Conservation (phyloP, 1,140 invertebrate genomes). For the Solen grandis region DNA sequence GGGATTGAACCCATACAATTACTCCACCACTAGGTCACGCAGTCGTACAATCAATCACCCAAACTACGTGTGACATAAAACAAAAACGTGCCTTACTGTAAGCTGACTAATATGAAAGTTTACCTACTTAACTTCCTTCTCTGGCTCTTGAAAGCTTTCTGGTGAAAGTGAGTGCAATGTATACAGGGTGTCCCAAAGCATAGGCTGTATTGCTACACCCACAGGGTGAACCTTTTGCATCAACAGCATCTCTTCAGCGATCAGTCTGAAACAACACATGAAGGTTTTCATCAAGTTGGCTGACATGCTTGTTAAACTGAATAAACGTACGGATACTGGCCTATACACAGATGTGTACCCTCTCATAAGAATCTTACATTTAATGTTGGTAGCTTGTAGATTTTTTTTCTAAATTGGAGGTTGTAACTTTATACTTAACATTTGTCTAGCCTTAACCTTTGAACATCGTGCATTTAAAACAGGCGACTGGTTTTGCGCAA, state of each 20-base stretch:
- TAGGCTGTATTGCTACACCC: conserved; percentile 37
- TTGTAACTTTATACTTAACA: no score
- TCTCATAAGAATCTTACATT: no score
- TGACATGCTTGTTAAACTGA: no score
- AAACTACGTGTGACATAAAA: not conserved
- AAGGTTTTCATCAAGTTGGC: no score
- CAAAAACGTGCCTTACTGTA: not conserved
- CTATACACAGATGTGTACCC: no score
- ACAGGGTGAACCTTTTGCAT: conserved; percentile 65
- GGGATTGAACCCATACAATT: not conserved
- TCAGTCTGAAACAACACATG: conserved; percentile 70
- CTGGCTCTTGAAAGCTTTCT: conserved; percentile 66
- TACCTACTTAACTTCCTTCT: conserved; percentile 68
- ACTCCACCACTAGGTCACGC: not conserved
- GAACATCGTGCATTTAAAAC: no score
- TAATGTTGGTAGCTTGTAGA: no score
- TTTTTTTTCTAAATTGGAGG: no score
- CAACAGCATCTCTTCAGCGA: conserved; percentile 76
- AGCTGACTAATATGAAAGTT: not conserved
- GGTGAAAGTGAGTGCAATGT: conserved; percentile 67
- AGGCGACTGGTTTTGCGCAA: no score
- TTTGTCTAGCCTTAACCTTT: no score
- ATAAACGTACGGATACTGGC: no score
- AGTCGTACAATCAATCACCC: not conserved
- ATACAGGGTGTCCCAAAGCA: conserved; percentile 61